Percentiles rank a stretch among this genome's conserved stretches.
These are phyloP conservation scores for Lathamus discolor DNA, from an alignment of 2,113 vertebrate species.

Conservation along the genomic window DNA sequence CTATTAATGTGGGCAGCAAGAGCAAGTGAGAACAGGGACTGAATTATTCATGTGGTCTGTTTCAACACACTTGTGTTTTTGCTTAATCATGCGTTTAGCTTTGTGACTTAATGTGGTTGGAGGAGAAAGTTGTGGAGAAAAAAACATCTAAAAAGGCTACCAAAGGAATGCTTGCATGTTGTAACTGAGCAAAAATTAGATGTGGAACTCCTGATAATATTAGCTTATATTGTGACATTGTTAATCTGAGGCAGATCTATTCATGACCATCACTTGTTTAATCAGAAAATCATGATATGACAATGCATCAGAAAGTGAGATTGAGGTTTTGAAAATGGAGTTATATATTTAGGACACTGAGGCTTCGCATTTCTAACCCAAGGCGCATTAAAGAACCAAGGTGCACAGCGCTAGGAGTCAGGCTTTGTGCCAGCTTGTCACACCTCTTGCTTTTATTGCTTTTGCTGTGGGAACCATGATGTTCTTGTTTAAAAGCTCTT, in stretches of 20 bases:
- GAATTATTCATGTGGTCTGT: not conserved
- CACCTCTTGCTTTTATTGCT: not conserved
- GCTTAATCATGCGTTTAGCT: not conserved
- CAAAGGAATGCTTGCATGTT: not conserved
- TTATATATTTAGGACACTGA: not conserved
- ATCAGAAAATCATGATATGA: not conserved
- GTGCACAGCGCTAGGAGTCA: not conserved
- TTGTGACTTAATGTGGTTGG: constrained; percentile 6
- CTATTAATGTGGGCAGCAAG: constrained; percentile 1
- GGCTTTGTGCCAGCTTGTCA: not conserved
- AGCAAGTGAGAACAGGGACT: not conserved
- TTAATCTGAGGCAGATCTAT: not conserved
- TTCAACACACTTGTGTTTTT: not conserved
- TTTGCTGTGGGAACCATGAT: not conserved
- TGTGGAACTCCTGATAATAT: not conserved
- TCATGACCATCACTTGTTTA: not conserved
- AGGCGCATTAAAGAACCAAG: not conserved
- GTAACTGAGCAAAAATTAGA: not conserved
- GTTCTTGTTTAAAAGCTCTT: not conserved
- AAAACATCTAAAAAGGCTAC: not conserved
- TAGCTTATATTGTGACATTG: not conserved
- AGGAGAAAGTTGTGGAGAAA: not conserved
- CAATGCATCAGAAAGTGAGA: rapidly evolving
- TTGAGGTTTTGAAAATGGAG: not conserved
- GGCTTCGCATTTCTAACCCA: not conserved